phyloP scores from a whole-genome alignment of 2,888 invertebrate genomes.

The Hydrotaea cyrtoneurina region DNA sequence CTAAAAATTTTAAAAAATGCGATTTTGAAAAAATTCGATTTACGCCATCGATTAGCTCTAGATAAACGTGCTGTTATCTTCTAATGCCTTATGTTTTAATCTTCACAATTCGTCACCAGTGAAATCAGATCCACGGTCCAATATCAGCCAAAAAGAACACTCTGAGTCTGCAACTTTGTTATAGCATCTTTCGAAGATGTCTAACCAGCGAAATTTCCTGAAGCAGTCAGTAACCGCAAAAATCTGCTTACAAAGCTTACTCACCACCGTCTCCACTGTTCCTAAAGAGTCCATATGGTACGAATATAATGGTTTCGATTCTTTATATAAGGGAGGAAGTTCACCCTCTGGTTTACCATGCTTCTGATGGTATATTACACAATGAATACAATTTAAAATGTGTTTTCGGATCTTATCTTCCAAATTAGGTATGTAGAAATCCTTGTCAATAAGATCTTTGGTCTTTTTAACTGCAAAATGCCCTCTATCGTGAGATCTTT shows the following conservation, averaged over 20 bases:
- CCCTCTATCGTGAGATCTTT: not conserved
- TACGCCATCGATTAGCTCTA: not conserved
- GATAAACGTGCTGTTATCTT: not conserved
- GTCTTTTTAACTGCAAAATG: not conserved
- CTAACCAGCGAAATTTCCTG: slow-evolving; percentile 75
- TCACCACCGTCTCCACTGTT: slow-evolving; percentile 67
- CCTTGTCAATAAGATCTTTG: no score
- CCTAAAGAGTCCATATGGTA: slow-evolving; percentile 60
- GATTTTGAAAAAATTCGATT: no score
- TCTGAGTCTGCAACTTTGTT: slow-evolving; percentile 71
- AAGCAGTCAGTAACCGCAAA: slow-evolving; percentile 76
- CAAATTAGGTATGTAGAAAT: not conserved
- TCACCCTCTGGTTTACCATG: slow-evolving; percentile 30
- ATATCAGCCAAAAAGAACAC: slow-evolving; percentile 76
- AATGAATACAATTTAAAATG: not conserved
- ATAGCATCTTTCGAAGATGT: slow-evolving; percentile 62
- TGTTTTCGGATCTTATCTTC: no score
- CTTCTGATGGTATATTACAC: not conserved
- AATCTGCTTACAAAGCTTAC: slow-evolving; percentile 69
- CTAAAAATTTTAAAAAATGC: no score
- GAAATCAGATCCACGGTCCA: slow-evolving; percentile 74
- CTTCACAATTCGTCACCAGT: slow-evolving; percentile 69
- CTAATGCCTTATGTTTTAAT: slow-evolving; percentile 73
- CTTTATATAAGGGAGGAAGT: slow-evolving; percentile 39
- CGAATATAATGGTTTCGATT: slow-evolving; percentile 26